Conservation (phyloP, 2,888 invertebrate genomes). For the Cryptocheilus praepositus region DNA sequence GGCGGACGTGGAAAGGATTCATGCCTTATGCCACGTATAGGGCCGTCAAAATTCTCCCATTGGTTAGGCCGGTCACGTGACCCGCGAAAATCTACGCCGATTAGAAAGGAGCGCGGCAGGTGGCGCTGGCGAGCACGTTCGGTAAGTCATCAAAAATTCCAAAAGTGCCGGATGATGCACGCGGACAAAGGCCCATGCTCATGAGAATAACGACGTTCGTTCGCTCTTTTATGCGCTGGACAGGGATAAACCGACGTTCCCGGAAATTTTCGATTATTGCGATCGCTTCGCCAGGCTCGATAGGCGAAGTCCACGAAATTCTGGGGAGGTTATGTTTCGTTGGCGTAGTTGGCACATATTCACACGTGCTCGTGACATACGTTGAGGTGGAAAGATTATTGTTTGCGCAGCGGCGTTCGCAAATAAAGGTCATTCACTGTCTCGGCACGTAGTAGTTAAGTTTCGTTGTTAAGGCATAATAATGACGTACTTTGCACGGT, state of each 20-base stretch:
- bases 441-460: neutral
- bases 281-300: too few relatives aligned
- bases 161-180: slow-evolving; percentile 9
- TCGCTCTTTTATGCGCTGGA: neutral
- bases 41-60: slow-evolving; percentile 68
- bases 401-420: neutral
- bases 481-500: too few relatives aligned
- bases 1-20: slow-evolving; percentile 87
- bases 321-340: too few relatives aligned
- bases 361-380: too few relatives aligned
- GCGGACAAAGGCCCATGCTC: slow-evolving; percentile 3
- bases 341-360: neutral
- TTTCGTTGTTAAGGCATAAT: neutral
- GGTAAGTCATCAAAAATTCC: slow-evolving; percentile 39
- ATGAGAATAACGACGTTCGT: neutral
- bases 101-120: slow-evolving; percentile 17
- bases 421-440: neutral
- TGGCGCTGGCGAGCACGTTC: slow-evolving; percentile 27
- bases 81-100: slow-evolving; percentile 11
- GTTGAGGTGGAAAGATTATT: neutral
- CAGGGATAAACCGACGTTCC: too few relatives aligned
- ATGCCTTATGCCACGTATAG: slow-evolving; percentile 85
- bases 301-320: too few relatives aligned
- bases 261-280: too few relatives aligned
- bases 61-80: slow-evolving; percentile 65